These are phyloP conservation scores for Oryzias celebensis DNA, from an alignment of 2,113 vertebrate genomes.

Conservation along the genomic window DNA sequence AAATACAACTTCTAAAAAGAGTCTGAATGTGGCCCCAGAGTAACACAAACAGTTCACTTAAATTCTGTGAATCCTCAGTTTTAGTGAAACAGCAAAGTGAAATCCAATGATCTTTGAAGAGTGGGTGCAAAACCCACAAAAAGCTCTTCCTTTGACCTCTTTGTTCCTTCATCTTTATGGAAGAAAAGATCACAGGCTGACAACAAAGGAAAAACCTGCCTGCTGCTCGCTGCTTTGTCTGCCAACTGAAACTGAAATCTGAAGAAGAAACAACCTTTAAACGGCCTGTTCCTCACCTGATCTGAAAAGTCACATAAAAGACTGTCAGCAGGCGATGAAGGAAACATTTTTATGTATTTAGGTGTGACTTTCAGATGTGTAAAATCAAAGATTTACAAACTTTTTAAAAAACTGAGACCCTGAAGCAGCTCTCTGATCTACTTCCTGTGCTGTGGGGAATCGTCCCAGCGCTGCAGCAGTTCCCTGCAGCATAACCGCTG, in stretches of 20 bases:
- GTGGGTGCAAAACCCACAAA: neutral
- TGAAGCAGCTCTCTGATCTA: neutral
- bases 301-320: conserved; percentile 5
- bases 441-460: neutral
- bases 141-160: neutral
- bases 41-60: neutral
- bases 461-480: neutral
- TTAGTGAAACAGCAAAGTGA: neutral
- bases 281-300: neutral
- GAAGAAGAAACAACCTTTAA: neutral
- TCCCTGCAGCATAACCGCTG: neutral
- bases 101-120: neutral
- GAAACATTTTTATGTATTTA: conserved; percentile 4
- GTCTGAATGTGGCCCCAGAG: no score
- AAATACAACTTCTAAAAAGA: no score
- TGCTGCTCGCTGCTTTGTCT: neutral
- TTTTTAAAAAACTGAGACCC: neutral
- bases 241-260: neutral
- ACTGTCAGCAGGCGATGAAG: neutral
- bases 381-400: conserved; percentile 4
- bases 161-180: neutral
- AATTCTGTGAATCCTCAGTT: neutral
- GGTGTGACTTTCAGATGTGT: neutral
- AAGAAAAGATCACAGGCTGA: neutral
- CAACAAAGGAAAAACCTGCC: neutral